phyloP scores from a whole-genome alignment of 2,113 vertebrate species.

The Burhinus bistriatus region DNA sequence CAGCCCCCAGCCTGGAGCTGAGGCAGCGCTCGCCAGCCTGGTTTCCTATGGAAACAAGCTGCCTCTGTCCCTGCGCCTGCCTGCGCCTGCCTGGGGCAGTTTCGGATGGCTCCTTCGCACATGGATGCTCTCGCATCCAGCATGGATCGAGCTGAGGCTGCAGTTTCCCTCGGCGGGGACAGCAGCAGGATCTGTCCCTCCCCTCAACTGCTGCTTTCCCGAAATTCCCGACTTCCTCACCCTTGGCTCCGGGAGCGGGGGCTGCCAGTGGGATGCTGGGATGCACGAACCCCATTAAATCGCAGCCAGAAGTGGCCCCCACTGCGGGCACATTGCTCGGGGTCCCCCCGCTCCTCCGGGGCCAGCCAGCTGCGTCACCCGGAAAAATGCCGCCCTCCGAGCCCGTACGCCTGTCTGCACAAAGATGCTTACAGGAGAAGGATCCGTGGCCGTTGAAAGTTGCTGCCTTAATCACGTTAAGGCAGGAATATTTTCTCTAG shows the following conservation, averaged over 20 bases:
- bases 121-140: neutral
- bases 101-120: neutral
- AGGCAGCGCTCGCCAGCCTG: neutral
- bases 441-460: neutral
- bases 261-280: neutral
- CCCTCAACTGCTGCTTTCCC: neutral
- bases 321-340: accelerated
- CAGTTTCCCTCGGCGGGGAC: accelerated
- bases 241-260: accelerated
- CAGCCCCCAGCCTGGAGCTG: neutral
- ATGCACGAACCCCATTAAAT: neutral
- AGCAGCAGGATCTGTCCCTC: neutral
- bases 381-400: accelerated
- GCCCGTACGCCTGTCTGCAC: accelerated
- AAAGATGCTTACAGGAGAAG: neutral
- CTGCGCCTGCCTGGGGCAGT: neutral
- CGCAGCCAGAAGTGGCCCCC: too few species aligned
- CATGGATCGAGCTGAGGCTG: neutral
- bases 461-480: accelerated
- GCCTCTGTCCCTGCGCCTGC: neutral
- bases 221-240: accelerated
- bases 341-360: accelerated
- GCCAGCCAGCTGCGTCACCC: accelerated
- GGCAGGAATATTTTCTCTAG: neutral
- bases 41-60: conserved; percentile 55